phyloP scores from a whole-genome alignment of 2,888 invertebrate species.

The Acholoe squamosa region DNA sequence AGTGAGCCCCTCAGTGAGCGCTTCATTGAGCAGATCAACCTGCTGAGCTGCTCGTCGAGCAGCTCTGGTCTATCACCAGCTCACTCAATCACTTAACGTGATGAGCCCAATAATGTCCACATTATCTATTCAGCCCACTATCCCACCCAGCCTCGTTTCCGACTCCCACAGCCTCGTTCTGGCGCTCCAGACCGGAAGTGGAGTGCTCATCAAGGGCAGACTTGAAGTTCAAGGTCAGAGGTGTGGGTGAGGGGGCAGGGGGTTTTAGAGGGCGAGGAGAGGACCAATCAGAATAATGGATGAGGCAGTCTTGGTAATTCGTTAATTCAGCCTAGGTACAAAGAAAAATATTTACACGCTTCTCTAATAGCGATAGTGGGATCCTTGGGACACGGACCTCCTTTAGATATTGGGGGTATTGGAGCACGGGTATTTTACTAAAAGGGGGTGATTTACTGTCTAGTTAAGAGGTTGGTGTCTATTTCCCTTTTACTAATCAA shows the following conservation, averaged over 20 bases:
- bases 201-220: background rate
- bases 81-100: background rate
- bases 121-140: slow-evolving; percentile 7
- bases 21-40: slow-evolving; percentile 11
- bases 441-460: too few relatives aligned
- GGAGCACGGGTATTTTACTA: background rate
- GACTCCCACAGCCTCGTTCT: background rate
- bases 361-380: background rate
- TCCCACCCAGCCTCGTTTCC: background rate
- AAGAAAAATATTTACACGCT: slow-evolving; percentile 13
- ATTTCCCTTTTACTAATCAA: too few relatives aligned
- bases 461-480: too few relatives aligned
- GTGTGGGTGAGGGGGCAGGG: background rate
- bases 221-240: slow-evolving; percentile 32
- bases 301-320: background rate
- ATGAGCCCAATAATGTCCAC: slow-evolving; percentile 20
- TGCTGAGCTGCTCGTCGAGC: background rate
- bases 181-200: background rate
- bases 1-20: background rate
- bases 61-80: slow-evolving; percentile 1
- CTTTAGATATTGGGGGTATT: background rate
- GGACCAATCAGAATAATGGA: slow-evolving; percentile 42
- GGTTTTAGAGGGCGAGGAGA: background rate
- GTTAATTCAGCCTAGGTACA: background rate
- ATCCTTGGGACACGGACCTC: background rate